Conservation (phyloP, 2,797 vertebrate species). For the Chromobotia macracanthus region DNA sequence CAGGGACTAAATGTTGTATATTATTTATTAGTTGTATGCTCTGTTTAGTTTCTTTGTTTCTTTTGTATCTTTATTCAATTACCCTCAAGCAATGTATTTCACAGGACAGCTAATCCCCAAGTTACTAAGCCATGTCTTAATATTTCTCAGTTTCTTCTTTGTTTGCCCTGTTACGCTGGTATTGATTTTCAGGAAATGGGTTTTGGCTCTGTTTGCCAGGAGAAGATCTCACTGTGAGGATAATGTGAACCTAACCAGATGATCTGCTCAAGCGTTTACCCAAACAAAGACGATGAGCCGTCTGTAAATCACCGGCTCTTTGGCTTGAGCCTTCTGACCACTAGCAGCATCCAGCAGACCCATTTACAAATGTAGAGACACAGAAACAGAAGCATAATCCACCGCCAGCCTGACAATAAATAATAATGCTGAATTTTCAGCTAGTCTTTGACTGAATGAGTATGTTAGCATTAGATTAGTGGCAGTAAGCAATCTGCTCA, state of each 20-base stretch:
- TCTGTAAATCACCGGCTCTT: slow-evolving; percentile 34
- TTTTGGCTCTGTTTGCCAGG: slow-evolving; percentile 62
- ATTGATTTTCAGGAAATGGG: slow-evolving; percentile 64
- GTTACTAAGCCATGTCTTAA: slow-evolving; percentile 17
- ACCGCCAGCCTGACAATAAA: slow-evolving; percentile 31
- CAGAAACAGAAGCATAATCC: slow-evolving; percentile 29
- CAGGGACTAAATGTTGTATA: neutral
- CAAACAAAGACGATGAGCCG: slow-evolving; percentile 54
- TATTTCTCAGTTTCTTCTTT: neutral
- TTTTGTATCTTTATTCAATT: neutral
- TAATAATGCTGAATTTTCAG: slow-evolving; percentile 25
- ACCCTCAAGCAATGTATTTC: slow-evolving; percentile 18
- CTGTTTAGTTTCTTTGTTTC: neutral
- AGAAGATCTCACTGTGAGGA: slow-evolving; percentile 57
- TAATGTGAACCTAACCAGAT: slow-evolving; percentile 52
- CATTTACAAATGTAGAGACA: slow-evolving; percentile 44
- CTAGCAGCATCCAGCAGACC: slow-evolving; percentile 43
- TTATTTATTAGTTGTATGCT: slow-evolving; percentile 1
- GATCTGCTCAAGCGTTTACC: slow-evolving; percentile 58
- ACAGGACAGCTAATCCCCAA: neutral
- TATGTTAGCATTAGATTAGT: slow-evolving; percentile 22
- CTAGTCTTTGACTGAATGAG: neutral
- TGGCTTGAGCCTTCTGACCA: slow-evolving; percentile 34
- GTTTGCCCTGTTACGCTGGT: slow-evolving; percentile 51
- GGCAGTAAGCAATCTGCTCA: neutral